Conservation (phyloP, 2,797 vertebrate genomes). For the Microctenopoma stevenorrisi region DNA sequence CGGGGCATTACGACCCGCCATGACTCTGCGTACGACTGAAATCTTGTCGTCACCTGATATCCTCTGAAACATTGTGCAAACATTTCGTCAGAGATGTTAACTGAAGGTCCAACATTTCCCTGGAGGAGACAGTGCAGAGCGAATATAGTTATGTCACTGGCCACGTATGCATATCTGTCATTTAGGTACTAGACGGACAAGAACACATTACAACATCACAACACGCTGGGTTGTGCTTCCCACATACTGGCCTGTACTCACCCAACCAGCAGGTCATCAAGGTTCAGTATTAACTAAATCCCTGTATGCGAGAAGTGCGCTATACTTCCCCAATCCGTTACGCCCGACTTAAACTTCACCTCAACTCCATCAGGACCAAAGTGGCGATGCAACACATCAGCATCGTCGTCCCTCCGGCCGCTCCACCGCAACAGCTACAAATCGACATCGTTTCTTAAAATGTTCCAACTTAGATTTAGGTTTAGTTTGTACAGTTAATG, state of each 20-base stretch:
- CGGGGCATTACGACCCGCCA: slow-evolving; percentile 32
- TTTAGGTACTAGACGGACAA: slow-evolving; percentile 15
- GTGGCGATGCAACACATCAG: too few species aligned
- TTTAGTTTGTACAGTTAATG: neutral
- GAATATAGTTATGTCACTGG: slow-evolving; percentile 50
- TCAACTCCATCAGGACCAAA: neutral
- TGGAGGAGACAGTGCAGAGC: slow-evolving; percentile 18
- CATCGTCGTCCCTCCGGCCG: too few species aligned
- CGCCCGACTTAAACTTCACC: too few species aligned
- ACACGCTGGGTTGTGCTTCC: too few species aligned
- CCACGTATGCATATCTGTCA: slow-evolving; percentile 24
- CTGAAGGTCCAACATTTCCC: slow-evolving; percentile 49
- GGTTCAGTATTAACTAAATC: neutral
- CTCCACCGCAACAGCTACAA: too few species aligned
- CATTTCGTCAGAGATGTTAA: slow-evolving; percentile 59
- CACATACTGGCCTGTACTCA: too few species aligned
- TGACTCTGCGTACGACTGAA: slow-evolving; percentile 42
- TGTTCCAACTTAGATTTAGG: neutral
- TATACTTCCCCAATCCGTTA: neutral
- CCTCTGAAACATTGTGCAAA: slow-evolving; percentile 59
- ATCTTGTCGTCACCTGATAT: slow-evolving; percentile 49
- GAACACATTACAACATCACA: slow-evolving; percentile 22
- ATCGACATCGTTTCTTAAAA: too few species aligned
- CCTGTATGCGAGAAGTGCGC: neutral
- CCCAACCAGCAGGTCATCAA: slow-evolving; percentile 25